phyloP scores from a whole-genome alignment of 2,113 vertebrate genomes.

The Tympanuchus pallidicinctus region DNA sequence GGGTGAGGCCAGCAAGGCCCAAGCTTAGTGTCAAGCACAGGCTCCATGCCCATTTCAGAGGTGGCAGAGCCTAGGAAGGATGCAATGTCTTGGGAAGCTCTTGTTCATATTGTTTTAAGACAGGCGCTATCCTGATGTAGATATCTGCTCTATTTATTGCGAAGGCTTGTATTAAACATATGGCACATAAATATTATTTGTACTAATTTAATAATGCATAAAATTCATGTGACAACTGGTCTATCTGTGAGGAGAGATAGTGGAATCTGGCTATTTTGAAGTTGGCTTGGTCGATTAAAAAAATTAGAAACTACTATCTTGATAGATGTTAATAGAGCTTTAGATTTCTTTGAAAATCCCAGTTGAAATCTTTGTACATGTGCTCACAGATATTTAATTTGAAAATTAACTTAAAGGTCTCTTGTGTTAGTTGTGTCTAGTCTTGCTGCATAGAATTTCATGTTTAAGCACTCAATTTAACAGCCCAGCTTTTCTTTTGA shows the following conservation, averaged over 20 bases:
- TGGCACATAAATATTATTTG: neutral
- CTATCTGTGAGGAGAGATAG: neutral
- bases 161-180: neutral
- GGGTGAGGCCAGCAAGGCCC: too few species aligned
- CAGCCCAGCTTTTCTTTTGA: neutral
- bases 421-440: neutral
- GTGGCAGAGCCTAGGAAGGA: too few species aligned
- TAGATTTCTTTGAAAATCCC: neutral
- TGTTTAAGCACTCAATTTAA: neutral
- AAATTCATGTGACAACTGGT: neutral
- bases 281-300: neutral
- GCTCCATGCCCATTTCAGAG: too few species aligned
- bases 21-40: too few species aligned
- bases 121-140: neutral
- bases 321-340: neutral
- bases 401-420: neutral
- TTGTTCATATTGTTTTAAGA: too few species aligned
- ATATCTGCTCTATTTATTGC: neutral
- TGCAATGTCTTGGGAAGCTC: too few species aligned
- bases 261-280: neutral
- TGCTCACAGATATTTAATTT: fast-evolving
- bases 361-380: neutral
- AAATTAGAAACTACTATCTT: neutral
- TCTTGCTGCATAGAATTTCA: neutral
- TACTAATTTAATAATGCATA: neutral